These are phyloP conservation scores for Coenobita brevimanus DNA, from an alignment of 1,140 invertebrate genomes.

Conservation along the genomic window DNA sequence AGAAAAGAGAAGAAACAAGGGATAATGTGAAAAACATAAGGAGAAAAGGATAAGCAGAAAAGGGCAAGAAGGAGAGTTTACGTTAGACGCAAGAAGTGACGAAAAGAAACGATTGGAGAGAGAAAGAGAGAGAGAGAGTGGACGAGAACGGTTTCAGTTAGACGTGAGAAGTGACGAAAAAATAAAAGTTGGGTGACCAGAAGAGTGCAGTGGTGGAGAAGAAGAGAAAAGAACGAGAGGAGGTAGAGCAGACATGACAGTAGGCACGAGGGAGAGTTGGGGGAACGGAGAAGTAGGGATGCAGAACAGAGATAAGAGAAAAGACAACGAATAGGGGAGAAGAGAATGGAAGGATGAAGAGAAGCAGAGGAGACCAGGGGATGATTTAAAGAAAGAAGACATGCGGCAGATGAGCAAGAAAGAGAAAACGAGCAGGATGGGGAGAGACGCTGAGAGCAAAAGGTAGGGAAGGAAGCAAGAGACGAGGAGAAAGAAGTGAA, in stretches of 20 bases:
- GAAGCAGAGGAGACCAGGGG: too few species aligned
- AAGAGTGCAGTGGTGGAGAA: background rate
- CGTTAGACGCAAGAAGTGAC: background rate
- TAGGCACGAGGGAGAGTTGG: background rate
- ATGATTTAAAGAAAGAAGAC: too few species aligned
- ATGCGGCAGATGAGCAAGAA: too few species aligned
- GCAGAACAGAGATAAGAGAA: background rate
- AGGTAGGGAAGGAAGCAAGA: too few species aligned
- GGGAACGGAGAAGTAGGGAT: background rate
- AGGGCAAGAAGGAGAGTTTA: background rate
- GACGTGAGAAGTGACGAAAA: background rate
- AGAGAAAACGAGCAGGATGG: too few species aligned
- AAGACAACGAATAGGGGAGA: background rate
- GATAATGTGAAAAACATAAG: background rate
- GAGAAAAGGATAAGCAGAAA: background rate
- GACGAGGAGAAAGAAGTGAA: too few species aligned
- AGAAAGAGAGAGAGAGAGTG: background rate
- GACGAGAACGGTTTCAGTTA: background rate
- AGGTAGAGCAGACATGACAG: background rate
- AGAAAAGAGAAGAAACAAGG: constrained; percentile 14
- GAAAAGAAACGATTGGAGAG: background rate
- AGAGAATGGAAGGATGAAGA: background rate
- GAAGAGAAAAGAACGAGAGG: background rate
- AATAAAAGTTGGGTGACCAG: too few species aligned
- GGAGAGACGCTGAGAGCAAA: too few species aligned